phyloP scores from a whole-genome alignment of 2,797 vertebrate species.

The Coilia nasus region DNA sequence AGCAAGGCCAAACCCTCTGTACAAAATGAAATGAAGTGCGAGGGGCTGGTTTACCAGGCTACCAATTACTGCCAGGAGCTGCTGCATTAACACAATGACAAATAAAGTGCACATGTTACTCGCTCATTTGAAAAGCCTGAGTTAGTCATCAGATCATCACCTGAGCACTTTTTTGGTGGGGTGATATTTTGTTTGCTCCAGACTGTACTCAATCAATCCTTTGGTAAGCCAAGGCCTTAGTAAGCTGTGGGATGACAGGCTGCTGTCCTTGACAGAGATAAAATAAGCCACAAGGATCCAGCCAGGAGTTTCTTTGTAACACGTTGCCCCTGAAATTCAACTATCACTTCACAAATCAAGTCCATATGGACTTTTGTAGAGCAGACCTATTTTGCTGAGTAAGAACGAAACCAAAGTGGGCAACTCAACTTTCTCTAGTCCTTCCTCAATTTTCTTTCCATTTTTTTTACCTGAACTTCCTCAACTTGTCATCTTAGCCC shows the following conservation, averaged over 20 bases:
- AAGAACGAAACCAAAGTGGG: not conserved
- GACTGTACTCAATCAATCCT: not conserved
- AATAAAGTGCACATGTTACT: not conserved
- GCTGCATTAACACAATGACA: not conserved
- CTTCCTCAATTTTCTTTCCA: not conserved
- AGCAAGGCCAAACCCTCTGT: too few species aligned
- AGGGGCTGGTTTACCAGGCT: too few species aligned
- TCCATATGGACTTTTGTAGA: not conserved
- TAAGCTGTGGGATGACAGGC: not conserved
- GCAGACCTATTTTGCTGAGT: not conserved
- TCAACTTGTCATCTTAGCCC: not conserved
- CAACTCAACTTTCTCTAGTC: not conserved
- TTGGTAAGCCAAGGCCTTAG: not conserved
- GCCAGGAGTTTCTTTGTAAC: not conserved
- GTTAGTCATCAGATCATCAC: not conserved
- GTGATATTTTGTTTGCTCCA: not conserved
- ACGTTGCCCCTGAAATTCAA: not conserved
- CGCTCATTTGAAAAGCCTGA: not conserved
- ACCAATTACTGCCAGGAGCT: not conserved
- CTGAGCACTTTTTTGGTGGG: not conserved
- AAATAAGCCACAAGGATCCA: not conserved
- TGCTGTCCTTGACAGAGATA: not conserved
- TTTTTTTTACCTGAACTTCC: not conserved
- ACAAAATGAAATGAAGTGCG: too few species aligned
- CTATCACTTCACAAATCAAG: not conserved